Base-by-base conservation (phyloP, 2,888 invertebrate species). In the Heteromurus nitidus region DNA sequence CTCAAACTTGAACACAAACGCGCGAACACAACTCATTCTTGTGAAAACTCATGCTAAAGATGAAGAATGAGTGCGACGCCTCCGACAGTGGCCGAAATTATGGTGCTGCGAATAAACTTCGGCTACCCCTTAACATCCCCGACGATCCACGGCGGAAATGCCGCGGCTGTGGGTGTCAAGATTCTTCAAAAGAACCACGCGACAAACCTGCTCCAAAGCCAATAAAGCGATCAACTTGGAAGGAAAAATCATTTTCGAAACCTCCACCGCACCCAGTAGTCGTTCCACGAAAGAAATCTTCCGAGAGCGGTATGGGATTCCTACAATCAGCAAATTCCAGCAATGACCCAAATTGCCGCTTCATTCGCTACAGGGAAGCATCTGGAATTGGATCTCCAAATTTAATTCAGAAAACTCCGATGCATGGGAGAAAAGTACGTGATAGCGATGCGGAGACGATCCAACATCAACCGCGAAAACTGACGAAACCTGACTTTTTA, bases 391-490 rank as follows among this genome's bases (percentile, higher is more conserved):
- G 9, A 2, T 18, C n/a, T 50, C 7, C 13, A 50, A 18, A 36
- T 13, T 36, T 36, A 44, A 9, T 1, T n/a, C 13, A 44, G 44
- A 13, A n/a, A 31, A 31, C 28, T 70, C 58, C 26, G 31, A 70
- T n/a, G n/a, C n/a, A n/a, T n/a, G n/a, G n/a, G n/a, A n/a, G n/a
- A n/a, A n/a, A n/a, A n/a, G n/a, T n/a, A 26, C 31, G 70, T 7
- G 42, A 70, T 16, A 70, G 36, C 13, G 36, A 70, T 26, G 31
- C 58, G 42, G 58, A 36, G 18, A 58, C 22, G 28, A 28, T 50
- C 2, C 68, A 68, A 50, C 28, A 68, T 13, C 26, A 16, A 3
- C n/a, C n/a, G n/a, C 36, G 24, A 20, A 42, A 36, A 65, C 2
- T 65, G 22, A 11, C 65, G 2, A 22, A 42, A 20, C 65, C n/a